Conservation (phyloP, 2,797 vertebrate species). For the Siniperca undulata region DNA sequence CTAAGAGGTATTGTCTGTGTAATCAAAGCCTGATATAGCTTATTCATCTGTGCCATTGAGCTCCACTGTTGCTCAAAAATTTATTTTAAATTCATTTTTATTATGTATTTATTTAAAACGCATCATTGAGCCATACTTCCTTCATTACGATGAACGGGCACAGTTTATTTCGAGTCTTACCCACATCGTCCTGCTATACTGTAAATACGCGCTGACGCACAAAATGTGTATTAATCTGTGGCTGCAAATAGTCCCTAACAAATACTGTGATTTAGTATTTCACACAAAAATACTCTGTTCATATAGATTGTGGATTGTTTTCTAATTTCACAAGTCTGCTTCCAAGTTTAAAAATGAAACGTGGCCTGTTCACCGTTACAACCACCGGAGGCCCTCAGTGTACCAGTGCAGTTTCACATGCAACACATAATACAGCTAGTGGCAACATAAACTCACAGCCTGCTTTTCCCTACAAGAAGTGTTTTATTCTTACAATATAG, state of each 20-base stretch:
- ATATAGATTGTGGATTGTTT: background rate
- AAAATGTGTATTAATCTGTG: background rate
- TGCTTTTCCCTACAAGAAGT: conserved; percentile 57
- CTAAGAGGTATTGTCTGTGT: background rate
- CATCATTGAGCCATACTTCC: background rate
- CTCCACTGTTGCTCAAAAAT: background rate
- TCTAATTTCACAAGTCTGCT: background rate
- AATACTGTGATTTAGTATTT: background rate
- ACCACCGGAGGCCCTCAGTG: conserved; percentile 61
- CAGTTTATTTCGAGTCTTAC: background rate
- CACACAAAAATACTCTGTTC: background rate
- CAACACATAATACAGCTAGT: background rate
- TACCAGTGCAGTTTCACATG: background rate
- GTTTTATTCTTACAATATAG: conserved; percentile 79
- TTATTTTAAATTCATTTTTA: background rate
- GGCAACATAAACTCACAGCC: conserved; percentile 25
- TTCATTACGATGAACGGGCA: background rate
- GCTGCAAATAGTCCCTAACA: background rate
- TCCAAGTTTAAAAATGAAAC: background rate
- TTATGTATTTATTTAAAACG: background rate
- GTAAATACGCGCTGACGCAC: background rate
- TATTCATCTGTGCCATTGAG: background rate
- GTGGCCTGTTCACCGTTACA: background rate
- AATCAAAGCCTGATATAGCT: background rate
- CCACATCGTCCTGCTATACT: background rate